phyloP scores from a whole-genome alignment of 1,140 invertebrate species.

The Physella acuta region DNA sequence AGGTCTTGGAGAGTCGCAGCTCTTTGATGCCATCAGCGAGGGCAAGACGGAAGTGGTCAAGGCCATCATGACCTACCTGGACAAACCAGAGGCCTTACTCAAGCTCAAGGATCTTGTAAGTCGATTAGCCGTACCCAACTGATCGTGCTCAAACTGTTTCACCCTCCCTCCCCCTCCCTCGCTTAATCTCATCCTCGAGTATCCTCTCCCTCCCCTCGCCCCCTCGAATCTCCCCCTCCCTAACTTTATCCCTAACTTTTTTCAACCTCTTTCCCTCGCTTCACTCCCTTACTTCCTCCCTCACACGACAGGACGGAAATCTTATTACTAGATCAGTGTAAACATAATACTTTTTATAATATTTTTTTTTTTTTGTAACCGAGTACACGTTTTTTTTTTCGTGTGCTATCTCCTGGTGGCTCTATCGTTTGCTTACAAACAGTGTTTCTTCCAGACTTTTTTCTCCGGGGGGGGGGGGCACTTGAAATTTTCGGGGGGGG shows the following conservation, averaged over 20 bases:
- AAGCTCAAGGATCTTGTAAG: constrained; percentile 12
- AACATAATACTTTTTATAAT: neutral
- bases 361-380: neutral
- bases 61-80: neutral
- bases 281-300: too few species aligned
- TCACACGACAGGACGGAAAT: neutral
- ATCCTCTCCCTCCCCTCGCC: neutral
- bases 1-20: too few species aligned
- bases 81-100: neutral
- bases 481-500: too few species aligned
- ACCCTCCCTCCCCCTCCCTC: neutral
- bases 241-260: neutral
- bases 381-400: too few species aligned
- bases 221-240: neutral
- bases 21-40: constrained; percentile 13
- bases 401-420: too few species aligned
- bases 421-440: too few species aligned
- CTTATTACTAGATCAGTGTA: neutral
- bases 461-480: too few species aligned
- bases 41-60: neutral
- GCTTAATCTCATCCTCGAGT: neutral
- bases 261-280: too few species aligned
- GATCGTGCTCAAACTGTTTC: too few species aligned
- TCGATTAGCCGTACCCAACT: neutral
- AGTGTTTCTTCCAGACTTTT: too few species aligned